Evolutionary conservation across 2,888 invertebrate species (phyloP).

Genomic region (Ceramica pisi): DNA sequence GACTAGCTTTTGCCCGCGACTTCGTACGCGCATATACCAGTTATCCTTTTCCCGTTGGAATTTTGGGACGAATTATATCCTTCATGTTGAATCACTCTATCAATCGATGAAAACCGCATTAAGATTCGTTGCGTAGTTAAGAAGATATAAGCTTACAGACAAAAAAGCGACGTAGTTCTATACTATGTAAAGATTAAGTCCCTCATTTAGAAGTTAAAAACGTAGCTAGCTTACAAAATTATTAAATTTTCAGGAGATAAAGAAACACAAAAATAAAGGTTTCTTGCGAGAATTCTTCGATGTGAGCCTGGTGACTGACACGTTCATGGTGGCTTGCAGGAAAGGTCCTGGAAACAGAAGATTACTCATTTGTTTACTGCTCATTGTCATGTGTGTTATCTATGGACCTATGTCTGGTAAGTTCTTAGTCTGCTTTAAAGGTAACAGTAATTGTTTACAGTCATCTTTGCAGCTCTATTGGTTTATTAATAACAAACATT

Average conservation of each 20-base stretch:
- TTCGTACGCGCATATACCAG: too few species aligned
- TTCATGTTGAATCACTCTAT: too few species aligned
- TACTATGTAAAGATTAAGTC: too few species aligned
- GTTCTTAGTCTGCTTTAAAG: constrained; percentile 52
- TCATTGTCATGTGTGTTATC: constrained; percentile 95
- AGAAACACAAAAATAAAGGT: constrained; percentile 64
- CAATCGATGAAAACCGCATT: too few species aligned
- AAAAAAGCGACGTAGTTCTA: too few species aligned
- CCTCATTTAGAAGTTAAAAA: too few species aligned
- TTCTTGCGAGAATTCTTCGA: constrained; percentile 94
- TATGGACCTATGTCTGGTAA: constrained; percentile 96
- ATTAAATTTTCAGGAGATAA: constrained; percentile 37
- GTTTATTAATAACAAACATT: neutral
- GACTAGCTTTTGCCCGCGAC: too few species aligned
- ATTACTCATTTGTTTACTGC: constrained; percentile 93
- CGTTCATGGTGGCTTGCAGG: constrained; percentile 95
- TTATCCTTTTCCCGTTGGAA: too few species aligned
- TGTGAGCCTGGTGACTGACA: constrained; percentile 93
- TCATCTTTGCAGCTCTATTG: neutral
- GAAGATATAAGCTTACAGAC: too few species aligned
- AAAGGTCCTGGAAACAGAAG: constrained; percentile 93
- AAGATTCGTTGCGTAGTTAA: too few species aligned
- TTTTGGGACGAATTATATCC: too few species aligned
- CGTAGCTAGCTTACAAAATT: neutral
- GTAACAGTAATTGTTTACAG: neutral